A percentile compares a stretch with the other conserved stretches of the same genome.
Conservation (phyloP, 2,113 vertebrate genomes). For the Nothoprocta pentlandii region DNA sequence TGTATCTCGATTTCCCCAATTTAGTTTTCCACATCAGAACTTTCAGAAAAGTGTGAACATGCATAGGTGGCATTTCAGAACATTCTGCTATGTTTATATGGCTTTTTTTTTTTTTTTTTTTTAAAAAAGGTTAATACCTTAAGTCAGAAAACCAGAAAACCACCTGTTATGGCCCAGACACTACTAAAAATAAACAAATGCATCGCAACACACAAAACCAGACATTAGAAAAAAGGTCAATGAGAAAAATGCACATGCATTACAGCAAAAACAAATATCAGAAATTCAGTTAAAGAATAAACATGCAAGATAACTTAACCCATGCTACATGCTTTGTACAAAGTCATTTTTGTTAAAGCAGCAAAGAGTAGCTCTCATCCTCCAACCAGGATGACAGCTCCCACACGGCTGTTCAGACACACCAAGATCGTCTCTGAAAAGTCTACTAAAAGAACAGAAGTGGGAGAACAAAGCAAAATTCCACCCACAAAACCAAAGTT, state of each 20-base stretch:
- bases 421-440: background rate
- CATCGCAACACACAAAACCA: background rate
- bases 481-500: background rate
- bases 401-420: background rate
- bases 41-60: background rate
- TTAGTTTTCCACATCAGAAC: background rate
- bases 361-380: background rate
- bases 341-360: conserved; percentile 10
- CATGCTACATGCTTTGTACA: conserved; percentile 27
- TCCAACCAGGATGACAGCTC: background rate
- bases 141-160: background rate
- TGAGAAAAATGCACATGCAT: background rate
- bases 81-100: fast-evolving
- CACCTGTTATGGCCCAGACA: background rate
- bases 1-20: background rate
- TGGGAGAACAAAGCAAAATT: background rate
- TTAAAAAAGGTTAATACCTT: conserved; percentile 13
- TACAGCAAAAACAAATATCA: background rate
- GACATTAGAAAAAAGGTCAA: background rate
- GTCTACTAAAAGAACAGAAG: background rate
- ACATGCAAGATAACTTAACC: background rate
- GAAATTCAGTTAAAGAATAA: background rate
- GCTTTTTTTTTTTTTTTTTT: background rate
- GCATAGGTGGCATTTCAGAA: background rate
- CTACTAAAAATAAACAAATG: conserved; percentile 7